These are phyloP conservation scores for Daphoenositta chrysoptera DNA, from an alignment of 2,113 vertebrate genomes.

Conservation along the genomic window DNA sequence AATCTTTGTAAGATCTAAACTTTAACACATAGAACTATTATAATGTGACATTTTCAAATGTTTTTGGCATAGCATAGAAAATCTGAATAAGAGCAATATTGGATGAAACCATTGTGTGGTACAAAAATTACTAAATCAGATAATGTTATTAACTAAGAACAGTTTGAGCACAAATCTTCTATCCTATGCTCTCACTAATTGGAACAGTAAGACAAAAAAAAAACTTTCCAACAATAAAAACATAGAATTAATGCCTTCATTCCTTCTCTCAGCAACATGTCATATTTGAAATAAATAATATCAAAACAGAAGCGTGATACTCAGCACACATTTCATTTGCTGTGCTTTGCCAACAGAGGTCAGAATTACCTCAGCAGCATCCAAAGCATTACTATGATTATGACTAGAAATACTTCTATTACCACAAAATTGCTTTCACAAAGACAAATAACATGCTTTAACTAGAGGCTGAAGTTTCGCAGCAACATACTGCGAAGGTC, in stretches of 20 bases:
- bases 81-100: background rate
- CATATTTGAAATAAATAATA: background rate
- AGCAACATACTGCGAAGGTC: background rate
- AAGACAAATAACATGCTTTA: background rate
- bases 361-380: slow-evolving; percentile 45
- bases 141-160: background rate
- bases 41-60: background rate
- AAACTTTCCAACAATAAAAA: background rate
- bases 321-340: background rate
- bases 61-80: background rate
- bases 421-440: background rate
- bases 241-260: background rate
- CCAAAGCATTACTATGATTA: background rate
- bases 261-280: background rate
- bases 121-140: background rate
- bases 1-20: background rate
- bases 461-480: background rate
- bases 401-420: background rate
- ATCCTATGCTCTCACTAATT: background rate
- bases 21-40: background rate
- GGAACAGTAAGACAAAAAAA: background rate
- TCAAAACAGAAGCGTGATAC: background rate
- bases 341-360: slow-evolving; percentile 52
- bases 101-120: background rate
- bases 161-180: background rate